These are phyloP conservation scores for Phalera bucephala DNA, from an alignment of 2,888 invertebrate species.

Conservation along the genomic window DNA sequence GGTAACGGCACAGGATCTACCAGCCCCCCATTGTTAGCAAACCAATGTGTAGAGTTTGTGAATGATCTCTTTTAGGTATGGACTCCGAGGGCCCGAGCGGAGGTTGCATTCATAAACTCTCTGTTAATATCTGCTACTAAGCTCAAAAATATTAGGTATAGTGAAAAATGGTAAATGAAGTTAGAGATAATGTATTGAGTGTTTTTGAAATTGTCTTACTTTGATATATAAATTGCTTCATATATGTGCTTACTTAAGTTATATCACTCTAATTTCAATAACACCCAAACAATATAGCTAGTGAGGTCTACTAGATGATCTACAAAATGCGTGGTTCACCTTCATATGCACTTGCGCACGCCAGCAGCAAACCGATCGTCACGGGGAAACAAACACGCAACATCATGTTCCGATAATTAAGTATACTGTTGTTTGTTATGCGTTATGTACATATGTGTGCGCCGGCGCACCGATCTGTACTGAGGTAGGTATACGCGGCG, in stretches of 20 bases:
- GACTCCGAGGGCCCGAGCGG: background rate
- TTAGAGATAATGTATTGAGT: constrained; percentile 31
- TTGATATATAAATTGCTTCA: background rate
- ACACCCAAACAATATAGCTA: constrained; percentile 35
- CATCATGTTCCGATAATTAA: constrained; percentile 22
- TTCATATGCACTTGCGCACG: constrained; percentile 47
- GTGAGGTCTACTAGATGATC: constrained; percentile 36
- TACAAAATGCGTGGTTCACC: constrained; percentile 46
- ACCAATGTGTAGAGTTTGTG: constrained; percentile 37
- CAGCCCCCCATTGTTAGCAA: constrained; percentile 47
- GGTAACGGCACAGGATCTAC: constrained; percentile 83
- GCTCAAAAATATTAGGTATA: constrained; percentile 39
- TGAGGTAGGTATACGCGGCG: background rate
- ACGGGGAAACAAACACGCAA: constrained; percentile 41
- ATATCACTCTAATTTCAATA: constrained; percentile 31
- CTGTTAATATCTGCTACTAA: constrained; percentile 48
- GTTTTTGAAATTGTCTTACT: constrained; percentile 29
- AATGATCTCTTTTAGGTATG: constrained; percentile 26
- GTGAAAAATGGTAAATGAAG: constrained; percentile 47
- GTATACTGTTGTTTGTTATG: background rate
- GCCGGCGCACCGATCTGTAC: background rate
- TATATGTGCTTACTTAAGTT: no score
- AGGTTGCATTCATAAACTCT: constrained; percentile 51
- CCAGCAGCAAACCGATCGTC: constrained; percentile 41
- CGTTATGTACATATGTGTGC: background rate